Conservation (phyloP, 2,797 vertebrate species). For the Characodon lateralis region DNA sequence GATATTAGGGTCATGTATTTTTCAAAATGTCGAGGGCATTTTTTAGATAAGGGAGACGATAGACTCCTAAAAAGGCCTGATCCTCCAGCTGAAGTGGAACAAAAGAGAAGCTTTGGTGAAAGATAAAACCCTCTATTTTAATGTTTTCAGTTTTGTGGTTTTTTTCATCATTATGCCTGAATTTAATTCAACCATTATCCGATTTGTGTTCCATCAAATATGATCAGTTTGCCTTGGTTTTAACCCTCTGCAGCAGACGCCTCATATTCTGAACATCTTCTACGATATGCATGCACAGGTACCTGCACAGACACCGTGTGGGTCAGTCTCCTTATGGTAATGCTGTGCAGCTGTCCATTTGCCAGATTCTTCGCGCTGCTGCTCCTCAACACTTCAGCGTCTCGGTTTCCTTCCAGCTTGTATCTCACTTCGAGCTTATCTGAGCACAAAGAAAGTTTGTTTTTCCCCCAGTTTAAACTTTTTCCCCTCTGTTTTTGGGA, state of each 20-base stretch:
- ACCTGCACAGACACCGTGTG: conserved; percentile 78
- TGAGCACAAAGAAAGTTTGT: conserved; percentile 42
- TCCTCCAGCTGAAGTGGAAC: no score
- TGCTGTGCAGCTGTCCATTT: conserved; percentile 85
- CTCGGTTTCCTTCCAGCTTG: conserved; percentile 84
- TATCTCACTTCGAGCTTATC: conserved; percentile 93
- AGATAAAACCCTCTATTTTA: no score
- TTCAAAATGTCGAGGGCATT: neutral
- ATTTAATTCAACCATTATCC: no score
- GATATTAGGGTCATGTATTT: neutral
- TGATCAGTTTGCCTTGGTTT: no score
- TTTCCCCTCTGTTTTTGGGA: conserved; percentile 6
- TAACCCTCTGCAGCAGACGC: neutral
- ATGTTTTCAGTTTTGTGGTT: no score
- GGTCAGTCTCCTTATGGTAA: conserved; percentile 83
- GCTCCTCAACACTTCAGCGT: conserved; percentile 84
- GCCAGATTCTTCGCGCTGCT: conserved; percentile 84
- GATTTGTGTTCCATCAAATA: no score
- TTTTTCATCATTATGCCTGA: no score
- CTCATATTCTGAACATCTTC: neutral
- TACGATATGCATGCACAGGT: neutral
- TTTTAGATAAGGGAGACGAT: neutral
- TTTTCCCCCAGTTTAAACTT: conserved; percentile 15
- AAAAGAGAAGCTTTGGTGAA: neutral
- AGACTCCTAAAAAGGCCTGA: neutral